Evolutionary conservation across 2,113 vertebrate genomes (phyloP), one percentile per base, ranked within the genome.

Genomic region (Cololabis saira): DNA sequence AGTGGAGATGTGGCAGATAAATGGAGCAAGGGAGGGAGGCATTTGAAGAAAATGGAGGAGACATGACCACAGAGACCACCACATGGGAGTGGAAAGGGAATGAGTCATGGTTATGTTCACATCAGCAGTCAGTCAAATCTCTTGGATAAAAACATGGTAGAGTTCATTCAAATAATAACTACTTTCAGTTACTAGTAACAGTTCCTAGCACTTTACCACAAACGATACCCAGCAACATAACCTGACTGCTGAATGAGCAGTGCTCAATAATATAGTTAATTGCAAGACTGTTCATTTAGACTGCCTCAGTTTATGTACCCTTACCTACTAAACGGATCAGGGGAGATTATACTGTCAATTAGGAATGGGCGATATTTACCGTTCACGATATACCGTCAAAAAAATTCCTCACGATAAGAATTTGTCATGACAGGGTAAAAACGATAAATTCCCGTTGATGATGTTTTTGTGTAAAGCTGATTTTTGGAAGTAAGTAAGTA

Each of bases 91-190:
- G 33, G 59, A 47, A 63, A 67, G 45, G 52, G 52, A 65, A 70
- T 72, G 78, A 89, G 76, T 85, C 78, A 85, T 22, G 58, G 59
- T 83, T 69, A 65, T 5, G 58, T 67, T 61, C 61, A 69, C 30
- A 14, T 78, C 76, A 81, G 60, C 3, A 12, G 67, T 76, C 77
- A 67, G 58, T 81, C 63, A 80, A 57, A 63, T 70, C 47, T 77
- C 49, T 67, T 79, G 50, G 33, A 37, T 9, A 9, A 47, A 18
- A 47, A 18, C 7, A 18, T 55, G 48, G 27, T 16, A 67, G 33
- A 51, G 50, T 12, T 67, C 50, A 55, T 0, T 19, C 18, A 45
- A 45, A 61, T 41, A 21, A 63, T 37, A 60, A 27, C 16, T 12
- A 7, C 14, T 19, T 21, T 42, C 37, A 56, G 18, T 54, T 30